Percentiles rank a stretch among this genome's conserved stretches.
phyloP scores from a whole-genome alignment of 2,797 vertebrate genomes.

The Sciaenops ocellatus region DNA sequence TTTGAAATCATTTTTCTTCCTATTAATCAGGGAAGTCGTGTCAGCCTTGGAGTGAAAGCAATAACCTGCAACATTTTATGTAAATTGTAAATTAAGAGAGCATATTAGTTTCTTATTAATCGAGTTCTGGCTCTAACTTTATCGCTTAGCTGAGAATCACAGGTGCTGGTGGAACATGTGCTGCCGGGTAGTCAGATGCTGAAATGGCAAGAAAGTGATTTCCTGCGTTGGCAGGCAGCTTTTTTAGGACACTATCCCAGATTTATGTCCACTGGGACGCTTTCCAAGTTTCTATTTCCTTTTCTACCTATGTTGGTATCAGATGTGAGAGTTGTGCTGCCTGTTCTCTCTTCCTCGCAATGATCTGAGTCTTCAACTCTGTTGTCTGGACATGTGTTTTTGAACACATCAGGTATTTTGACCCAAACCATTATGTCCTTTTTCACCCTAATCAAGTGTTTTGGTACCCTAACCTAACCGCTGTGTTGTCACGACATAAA shows the following conservation, averaged over 20 bases:
- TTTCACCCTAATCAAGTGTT: too few species aligned
- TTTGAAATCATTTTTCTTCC: constrained; percentile 12
- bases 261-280: constrained; percentile 15
- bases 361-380: not conserved
- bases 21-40: not conserved
- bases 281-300: constrained; percentile 16
- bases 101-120: not conserved
- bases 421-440: too few species aligned
- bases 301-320: constrained; percentile 19
- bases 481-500: too few species aligned
- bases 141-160: not conserved
- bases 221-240: constrained; percentile 11
- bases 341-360: not conserved
- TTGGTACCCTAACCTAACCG: too few species aligned
- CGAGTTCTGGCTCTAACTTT: not conserved
- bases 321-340: constrained; percentile 19
- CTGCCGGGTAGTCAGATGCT: not conserved
- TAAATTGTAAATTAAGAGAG: not conserved
- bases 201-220: not conserved
- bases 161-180: constrained; percentile 25
- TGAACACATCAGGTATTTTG: too few species aligned
- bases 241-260: constrained; percentile 17
- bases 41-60: not conserved
- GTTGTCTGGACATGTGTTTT: not conserved
- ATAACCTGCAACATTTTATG: not conserved